Base-by-base conservation (phyloP, 2,888 invertebrate genomes). In the Baccha elongata region DNA sequence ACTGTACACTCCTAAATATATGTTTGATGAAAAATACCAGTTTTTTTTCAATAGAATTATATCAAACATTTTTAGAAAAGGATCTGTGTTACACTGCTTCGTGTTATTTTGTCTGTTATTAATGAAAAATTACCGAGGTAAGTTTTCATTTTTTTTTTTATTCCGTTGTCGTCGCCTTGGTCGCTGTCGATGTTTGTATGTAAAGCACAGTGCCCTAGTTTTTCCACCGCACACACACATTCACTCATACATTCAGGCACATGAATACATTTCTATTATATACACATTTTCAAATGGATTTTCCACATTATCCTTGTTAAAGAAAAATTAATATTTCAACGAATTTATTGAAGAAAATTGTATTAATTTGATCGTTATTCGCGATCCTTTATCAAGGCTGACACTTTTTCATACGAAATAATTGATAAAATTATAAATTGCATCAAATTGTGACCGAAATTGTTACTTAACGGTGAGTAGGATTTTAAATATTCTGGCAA, bases 171-270 rank as follows among this genome's bases (percentile, higher is more conserved):
- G 73, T 84, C 5, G 4, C 8, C 69, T 32, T 46, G 79, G 87
- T 85, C 85, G 85, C 58, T 81, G 85, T 85, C 84, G 86, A 86
- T 75, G 75, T 73, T 80, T 69, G 83, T 83, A 86, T 85, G 76
- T 85, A 85, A 89, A 90, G 88, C 90, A 89, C 88, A 89, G 88
- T 89, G 89, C 88, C 89, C 89, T 90, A 89, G 86, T 89, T 89
- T 89, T 87, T 84, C 87, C 79, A 83, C 83, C 78, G 69, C 79
- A 85, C 69, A 85, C 74, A 83, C 79, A 76, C 67, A 68, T 7
- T 55, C 42, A 67, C 65, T 32, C 50, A 65, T 40, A 64, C 52
- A 62, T 21, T 46, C 58, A 44, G 48, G 53, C 67, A 67, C 71
- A 60, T 71, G 71, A 74, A 84, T 76, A 64, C 76, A 69, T 81